Percentiles rank a stretch among this genome's conserved stretches.
These are phyloP conservation scores for Paratrypauchen microcephalus DNA, from an alignment of 2,797 vertebrate species.

Conservation along the genomic window DNA sequence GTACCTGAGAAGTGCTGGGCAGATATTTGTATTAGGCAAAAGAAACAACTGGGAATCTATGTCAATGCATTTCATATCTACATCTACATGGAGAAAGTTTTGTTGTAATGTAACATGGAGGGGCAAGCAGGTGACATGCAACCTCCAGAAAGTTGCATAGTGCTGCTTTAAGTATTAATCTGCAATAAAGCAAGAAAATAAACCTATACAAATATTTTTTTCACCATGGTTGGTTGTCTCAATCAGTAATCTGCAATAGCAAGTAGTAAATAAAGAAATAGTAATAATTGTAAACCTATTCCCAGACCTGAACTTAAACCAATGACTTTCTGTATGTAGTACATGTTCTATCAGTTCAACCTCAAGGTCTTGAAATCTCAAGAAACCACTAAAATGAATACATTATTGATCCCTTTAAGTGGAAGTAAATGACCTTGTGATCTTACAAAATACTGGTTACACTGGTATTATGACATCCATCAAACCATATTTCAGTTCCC, in stretches of 20 bases:
- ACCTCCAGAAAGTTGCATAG: no score
- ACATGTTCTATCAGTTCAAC: background rate
- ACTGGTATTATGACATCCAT: background rate
- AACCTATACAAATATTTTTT: no score
- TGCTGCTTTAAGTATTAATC: no score
- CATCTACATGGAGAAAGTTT: no score
- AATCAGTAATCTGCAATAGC: no score
- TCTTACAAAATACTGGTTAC: background rate
- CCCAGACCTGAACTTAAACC: background rate
- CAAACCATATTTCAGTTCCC: background rate
- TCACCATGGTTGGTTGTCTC: no score
- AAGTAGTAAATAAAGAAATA: no score
- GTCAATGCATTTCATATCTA: background rate
- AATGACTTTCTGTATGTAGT: background rate
- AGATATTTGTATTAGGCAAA: constrained; percentile 1
- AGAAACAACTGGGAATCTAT: constrained; percentile 9
- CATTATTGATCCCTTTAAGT: background rate
- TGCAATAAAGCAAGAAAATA: background rate
- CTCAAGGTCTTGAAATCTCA: background rate
- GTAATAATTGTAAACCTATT: background rate
- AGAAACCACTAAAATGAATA: background rate
- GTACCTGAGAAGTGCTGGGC: constrained; percentile 5
- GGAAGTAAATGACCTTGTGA: background rate
- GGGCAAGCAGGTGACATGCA: no score
- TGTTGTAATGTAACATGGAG: no score